Percentiles rank a stretch among this genome's conserved stretches.
phyloP scores from a whole-genome alignment of 2,113 vertebrate genomes.

The Gnathonemus longibarbis region DNA sequence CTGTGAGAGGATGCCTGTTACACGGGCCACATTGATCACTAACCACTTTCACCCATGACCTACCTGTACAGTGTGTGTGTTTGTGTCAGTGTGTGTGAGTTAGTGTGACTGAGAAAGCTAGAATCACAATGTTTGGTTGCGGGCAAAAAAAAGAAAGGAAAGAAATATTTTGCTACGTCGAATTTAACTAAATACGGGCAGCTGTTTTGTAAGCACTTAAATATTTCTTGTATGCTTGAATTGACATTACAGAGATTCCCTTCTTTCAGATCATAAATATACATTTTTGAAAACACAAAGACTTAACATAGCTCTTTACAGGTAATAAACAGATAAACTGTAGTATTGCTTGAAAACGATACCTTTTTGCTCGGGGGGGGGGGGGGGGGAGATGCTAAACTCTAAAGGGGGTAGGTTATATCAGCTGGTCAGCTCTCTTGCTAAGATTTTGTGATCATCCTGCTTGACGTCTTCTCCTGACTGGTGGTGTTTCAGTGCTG shows the following conservation, averaged over 20 bases:
- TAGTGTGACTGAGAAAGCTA: neutral
- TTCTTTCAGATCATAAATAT: neutral
- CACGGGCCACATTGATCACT: constrained; percentile 41
- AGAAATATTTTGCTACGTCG: neutral
- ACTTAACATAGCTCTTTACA: neutral
- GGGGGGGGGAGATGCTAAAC: neutral
- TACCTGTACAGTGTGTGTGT: neutral
- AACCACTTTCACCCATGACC: constrained; percentile 45
- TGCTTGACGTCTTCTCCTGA: neutral
- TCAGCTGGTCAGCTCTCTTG: neutral
- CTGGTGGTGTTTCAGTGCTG: neutral
- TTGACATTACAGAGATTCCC: neutral
- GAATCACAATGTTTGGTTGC: neutral
- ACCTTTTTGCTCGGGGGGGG: neutral
- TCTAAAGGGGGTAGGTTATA: neutral
- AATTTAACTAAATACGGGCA: neutral
- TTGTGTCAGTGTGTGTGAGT: neutral
- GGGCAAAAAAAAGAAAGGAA: neutral
- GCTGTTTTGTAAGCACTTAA: neutral
- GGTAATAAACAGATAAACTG: neutral
- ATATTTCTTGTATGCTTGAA: neutral
- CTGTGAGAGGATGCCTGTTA: constrained; percentile 46
- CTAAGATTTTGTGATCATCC: neutral
- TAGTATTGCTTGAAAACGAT: neutral
- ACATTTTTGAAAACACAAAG: neutral